A percentile compares a stretch with the other conserved stretches of the same genome.
Evolutionary conservation across 2,113 vertebrate genomes (phyloP).

Genomic region (Ictalurus furcatus): DNA sequence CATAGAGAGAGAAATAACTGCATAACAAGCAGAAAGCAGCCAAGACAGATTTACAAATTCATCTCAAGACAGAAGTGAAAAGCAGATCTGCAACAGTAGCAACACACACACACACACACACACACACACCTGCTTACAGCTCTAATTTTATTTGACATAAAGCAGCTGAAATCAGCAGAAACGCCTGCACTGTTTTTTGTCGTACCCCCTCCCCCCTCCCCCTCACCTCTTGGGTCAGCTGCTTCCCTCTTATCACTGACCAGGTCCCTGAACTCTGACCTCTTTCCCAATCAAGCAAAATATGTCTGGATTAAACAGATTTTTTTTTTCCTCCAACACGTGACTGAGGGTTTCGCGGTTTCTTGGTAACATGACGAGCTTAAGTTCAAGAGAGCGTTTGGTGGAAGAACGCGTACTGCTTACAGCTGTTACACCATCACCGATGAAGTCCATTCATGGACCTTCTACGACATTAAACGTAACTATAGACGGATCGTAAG

Average conservation of each 20-base stretch:
- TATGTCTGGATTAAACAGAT: background rate
- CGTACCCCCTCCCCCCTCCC: too few species aligned
- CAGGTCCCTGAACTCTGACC: constrained; percentile 6
- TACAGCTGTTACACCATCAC: background rate
- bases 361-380: background rate
- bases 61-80: constrained; percentile 16
- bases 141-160: background rate
- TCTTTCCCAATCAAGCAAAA: background rate
- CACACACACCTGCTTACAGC: background rate
- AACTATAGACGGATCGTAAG: background rate
- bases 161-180: constrained; percentile 17
- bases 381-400: background rate
- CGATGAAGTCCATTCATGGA: background rate
- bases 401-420: background rate
- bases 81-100: background rate
- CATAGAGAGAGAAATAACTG: background rate
- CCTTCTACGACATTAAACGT: background rate
- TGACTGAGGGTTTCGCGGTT: background rate
- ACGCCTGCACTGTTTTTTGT: background rate
- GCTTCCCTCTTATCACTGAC: constrained; percentile 9
- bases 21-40: background rate
- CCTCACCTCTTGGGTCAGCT: background rate
- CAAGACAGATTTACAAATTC: constrained; percentile 3
- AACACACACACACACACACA: background rate
- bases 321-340: background rate